phyloP scores from a whole-genome alignment of 2,888 invertebrate genomes.

The Lasius fuliginosus region DNA sequence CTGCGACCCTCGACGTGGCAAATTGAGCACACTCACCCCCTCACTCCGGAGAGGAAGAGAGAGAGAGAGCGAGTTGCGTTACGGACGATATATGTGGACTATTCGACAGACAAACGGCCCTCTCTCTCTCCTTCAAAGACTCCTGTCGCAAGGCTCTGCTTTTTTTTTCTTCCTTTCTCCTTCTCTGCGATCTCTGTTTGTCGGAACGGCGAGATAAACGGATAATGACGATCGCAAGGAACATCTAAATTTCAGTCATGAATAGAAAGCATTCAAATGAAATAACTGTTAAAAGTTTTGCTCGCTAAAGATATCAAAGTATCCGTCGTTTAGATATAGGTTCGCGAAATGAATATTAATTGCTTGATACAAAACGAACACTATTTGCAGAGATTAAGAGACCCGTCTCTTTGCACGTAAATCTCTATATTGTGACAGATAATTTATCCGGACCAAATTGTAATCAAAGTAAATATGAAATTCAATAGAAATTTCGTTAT shows the following conservation, averaged over 20 bases:
- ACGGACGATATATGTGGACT: conserved; percentile 82
- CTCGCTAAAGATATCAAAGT: conserved; percentile 13
- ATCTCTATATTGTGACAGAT: background rate
- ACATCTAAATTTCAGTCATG: conserved; percentile 7
- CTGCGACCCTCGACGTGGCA: conserved; percentile 84
- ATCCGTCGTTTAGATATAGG: background rate
- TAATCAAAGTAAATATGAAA: background rate
- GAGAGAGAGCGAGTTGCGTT: conserved; percentile 75
- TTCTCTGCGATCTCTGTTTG: conserved; percentile 35
- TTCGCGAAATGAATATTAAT: background rate
- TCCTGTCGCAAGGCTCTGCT: conserved; percentile 49
- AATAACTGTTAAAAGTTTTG: conserved; percentile 11
- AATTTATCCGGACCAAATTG: background rate
- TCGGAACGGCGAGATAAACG: conserved; percentile 31
- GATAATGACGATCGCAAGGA: conserved; percentile 44
- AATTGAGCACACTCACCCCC: conserved; percentile 85
- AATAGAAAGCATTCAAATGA: conserved; percentile 32
- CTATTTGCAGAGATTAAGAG: background rate
- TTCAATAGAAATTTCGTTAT: conserved; percentile 8
- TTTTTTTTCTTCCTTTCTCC: conserved; percentile 54
- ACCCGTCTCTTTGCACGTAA: background rate
- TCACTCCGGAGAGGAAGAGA: conserved; percentile 49
- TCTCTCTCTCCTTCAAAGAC: conserved; percentile 70
- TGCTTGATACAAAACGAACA: background rate
- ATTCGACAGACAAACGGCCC: conserved; percentile 82